Evolutionary conservation across 2,797 vertebrate species (phyloP).

Genomic region (Paedocypris micromegethes): DNA sequence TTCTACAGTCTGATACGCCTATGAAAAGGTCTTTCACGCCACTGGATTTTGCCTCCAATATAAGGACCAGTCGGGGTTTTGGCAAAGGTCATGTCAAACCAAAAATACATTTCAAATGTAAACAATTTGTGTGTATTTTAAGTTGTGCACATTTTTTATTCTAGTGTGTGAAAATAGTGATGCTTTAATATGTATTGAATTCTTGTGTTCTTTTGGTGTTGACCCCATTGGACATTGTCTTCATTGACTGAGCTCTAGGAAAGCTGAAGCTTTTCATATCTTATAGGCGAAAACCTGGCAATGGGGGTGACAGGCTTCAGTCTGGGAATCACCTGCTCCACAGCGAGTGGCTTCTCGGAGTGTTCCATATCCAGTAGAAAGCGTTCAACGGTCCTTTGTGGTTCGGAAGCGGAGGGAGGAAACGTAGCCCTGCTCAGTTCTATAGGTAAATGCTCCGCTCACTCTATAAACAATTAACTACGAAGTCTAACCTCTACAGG

Average conservation of each 20-base stretch:
- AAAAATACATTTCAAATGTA: too few species aligned
- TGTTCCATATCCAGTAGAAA: conserved; percentile 36
- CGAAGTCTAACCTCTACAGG: not conserved
- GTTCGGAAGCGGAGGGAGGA: conserved; percentile 31
- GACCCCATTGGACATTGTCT: too few species aligned
- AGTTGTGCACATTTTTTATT: too few species aligned
- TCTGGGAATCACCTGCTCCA: conserved; percentile 48
- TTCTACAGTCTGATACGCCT: conserved; percentile 62
- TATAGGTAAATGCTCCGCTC: conserved; percentile 31
- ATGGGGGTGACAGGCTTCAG: conserved; percentile 56
- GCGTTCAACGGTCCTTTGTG: conserved; percentile 17
- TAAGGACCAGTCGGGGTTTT: conserved; percentile 59
- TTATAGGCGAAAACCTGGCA: conserved; percentile 35
- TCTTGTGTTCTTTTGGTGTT: not conserved
- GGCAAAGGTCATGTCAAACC: conserved; percentile 55
- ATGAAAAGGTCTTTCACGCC: conserved; percentile 66
- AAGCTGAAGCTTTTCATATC: not conserved
- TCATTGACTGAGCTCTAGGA: not conserved
- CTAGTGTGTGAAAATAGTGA: too few species aligned
- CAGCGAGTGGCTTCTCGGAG: conserved; percentile 46
- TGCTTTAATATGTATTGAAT: not conserved
- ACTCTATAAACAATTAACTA: not conserved
- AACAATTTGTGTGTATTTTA: too few species aligned
- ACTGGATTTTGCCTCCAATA: conserved; percentile 62
- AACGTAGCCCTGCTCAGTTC: conserved; percentile 25